Evolutionary conservation across 2,888 invertebrate species (phyloP), one percentile per base, ranked within the genome.

Genomic region (Aphodius sticticus): DNA sequence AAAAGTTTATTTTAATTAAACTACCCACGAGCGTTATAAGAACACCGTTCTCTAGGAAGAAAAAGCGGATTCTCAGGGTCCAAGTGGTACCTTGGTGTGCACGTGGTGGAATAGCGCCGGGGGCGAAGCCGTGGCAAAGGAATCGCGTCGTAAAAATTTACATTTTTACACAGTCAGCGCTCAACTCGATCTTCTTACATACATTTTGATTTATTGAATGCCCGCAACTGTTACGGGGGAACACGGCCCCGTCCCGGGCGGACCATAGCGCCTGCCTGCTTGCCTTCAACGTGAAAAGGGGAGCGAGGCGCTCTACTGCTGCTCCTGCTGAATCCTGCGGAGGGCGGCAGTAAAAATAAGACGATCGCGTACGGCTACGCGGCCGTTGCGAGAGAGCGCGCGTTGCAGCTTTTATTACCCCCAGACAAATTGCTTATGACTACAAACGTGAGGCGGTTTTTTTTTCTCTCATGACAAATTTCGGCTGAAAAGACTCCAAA

Each of bases 111-210:
- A 53, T 53, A 12, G 53, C 0, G 6, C 12, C 12, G 53, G 12
- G 53, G 53, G 53, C 53, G 53, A 53, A 53, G 77, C 37, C 70
- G n/a, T 16, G 36, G 70, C 53, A 72, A 72, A 53, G 72, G 71
- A 69, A 72, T 69, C 75, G 70, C 26, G 37, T 77, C 79, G 79
- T 79, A 77, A 79, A 74, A 79, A 79, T 79, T 79, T 79, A 79
- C 79, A 79, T 79, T 79, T 79, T 79, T 79, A 79, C 79, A 79
- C 77, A 77, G 77, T 79, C 79, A 79, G 79, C 79, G 77, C 77
- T 76, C 78, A 69, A 37, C 78, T 76, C 78, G 70, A 78, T 78
- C 76, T 76, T 70, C 78, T 76, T 78, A 78, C 78, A 70, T 75
- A 79, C 79, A 69, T 77, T 79, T 79, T 79, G 79, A 79, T 79